Conservation (phyloP, 2,113 vertebrate genomes). For the Vireo altiloquus region DNA sequence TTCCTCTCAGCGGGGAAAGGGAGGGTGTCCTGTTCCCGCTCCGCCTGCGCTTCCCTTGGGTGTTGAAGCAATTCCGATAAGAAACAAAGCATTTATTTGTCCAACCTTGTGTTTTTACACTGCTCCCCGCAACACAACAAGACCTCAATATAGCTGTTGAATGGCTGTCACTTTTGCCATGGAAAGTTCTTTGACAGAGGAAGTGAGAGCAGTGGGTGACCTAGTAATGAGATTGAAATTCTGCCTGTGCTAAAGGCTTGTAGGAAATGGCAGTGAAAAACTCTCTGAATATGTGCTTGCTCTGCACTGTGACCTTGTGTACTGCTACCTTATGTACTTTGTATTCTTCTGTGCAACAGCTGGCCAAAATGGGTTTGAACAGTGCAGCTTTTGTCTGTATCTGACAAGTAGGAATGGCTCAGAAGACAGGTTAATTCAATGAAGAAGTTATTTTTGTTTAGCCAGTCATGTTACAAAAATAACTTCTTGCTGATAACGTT, state of each 20-base stretch:
- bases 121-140: background rate
- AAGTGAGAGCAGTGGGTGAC: background rate
- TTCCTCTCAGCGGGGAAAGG: background rate
- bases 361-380: background rate
- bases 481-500: background rate
- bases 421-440: background rate
- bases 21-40: background rate
- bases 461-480: background rate
- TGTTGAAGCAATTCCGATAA: background rate
- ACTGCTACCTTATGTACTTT: background rate
- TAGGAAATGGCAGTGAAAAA: background rate
- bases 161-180: background rate
- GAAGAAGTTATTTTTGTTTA: background rate
- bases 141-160: background rate
- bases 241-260: background rate
- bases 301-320: background rate
- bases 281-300: background rate
- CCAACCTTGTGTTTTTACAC: background rate
- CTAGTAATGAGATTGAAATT: background rate
- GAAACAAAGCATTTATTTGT: slow-evolving; percentile 9
- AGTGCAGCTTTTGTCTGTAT: background rate
- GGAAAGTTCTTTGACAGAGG: background rate
- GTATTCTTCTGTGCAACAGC: background rate
- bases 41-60: background rate
- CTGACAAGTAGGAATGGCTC: background rate